phyloP scores from a whole-genome alignment of 2,113 vertebrate genomes.

The Eurypyga helias region DNA sequence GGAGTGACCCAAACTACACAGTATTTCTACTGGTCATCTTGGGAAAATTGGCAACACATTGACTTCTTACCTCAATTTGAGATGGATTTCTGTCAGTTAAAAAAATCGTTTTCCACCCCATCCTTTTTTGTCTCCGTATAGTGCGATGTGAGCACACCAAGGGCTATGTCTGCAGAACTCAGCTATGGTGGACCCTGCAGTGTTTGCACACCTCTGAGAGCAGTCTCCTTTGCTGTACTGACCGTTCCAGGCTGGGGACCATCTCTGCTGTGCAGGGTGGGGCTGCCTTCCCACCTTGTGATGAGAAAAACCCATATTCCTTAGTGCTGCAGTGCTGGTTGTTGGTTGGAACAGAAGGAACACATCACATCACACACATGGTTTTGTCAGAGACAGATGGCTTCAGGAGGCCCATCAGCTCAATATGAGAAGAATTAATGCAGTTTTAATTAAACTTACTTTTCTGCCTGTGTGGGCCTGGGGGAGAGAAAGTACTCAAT shows the following conservation, averaged over 20 bases:
- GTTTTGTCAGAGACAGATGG: neutral
- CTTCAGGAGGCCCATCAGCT: neutral
- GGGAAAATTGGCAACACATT: neutral
- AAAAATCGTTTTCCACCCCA: neutral
- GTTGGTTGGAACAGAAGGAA: neutral
- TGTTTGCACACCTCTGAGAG: neutral
- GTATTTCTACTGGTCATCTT: neutral
- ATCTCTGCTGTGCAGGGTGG: accelerated
- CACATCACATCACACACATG: neutral
- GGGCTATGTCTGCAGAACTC: neutral
- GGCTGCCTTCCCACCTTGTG: neutral
- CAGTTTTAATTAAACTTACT: conserved; percentile 50
- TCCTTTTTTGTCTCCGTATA: neutral
- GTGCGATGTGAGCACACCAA: accelerated
- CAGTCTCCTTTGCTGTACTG: neutral
- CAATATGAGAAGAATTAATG: neutral
- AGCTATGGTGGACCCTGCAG: neutral
- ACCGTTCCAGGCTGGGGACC: neutral
- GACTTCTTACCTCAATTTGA: neutral
- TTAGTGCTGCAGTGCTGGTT: neutral
- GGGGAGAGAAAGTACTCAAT: neutral
- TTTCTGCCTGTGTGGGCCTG: neutral
- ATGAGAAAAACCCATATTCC: neutral
- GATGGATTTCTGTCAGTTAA: neutral
- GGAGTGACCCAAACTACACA: neutral